Evolutionary conservation across 1,140 invertebrate species (phyloP), one percentile per base, ranked within the genome.

Genomic region (Drosophila seguyi): DNA sequence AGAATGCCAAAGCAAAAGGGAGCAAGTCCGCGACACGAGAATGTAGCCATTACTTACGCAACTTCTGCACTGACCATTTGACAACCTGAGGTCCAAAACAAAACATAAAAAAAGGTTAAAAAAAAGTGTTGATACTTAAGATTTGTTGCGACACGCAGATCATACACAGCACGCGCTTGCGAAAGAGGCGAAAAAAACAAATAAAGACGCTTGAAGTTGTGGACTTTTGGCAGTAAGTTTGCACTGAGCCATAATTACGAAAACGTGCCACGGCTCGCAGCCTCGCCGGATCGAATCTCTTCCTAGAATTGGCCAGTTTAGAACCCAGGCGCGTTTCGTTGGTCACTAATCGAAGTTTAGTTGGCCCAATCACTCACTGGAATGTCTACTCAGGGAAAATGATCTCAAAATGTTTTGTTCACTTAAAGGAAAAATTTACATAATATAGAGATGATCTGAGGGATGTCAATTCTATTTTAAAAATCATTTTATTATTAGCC

Each of bases 181-280:
- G 69, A 82, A 79, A 78, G 62, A 72, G 75, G 29, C 41, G 63
- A 58, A 66, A 50, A 61, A 67, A 48, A 14, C 68, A 75, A 18
- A 78, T 20, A 74, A 42, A 31, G 65, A 63, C 11, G 50, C 65
- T 74, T 63, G 41, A 61, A 52, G 73, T 74, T 63, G 47, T 75
- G 73, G 69, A 53, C 48, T 75, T 75, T 53, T 53, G 57, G 61
- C 59, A 66, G 44, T 42, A 20, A 22, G 38, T 44, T 36, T 44
- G 63, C 75, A 88, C 63, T 87, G 72, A 56, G 63, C 69, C 83
- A 63, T 87, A 87, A 87, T 87, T 86, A 87, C 56, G 67, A 84
- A 87, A 87, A 87, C 83, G 83, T 87, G 83, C 83, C 84, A 74
- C 84, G 57, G 76, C 62, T 78, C 50, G 62, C 66, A 63, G 81